phyloP scores from a whole-genome alignment of 2,888 invertebrate species.

The Cheilosia grossa region DNA sequence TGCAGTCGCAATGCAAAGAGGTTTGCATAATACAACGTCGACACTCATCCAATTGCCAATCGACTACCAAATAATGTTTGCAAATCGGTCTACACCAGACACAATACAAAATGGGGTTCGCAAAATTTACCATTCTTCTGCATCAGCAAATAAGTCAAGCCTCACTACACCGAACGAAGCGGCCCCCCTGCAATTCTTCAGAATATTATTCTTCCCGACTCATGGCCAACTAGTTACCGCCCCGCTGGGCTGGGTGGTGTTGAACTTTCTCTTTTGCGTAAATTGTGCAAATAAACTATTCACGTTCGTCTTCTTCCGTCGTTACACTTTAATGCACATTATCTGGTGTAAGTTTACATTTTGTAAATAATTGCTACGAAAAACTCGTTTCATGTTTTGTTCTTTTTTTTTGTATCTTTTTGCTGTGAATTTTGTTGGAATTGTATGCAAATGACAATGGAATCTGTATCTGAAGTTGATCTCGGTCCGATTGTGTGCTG shows the following conservation, averaged over 20 bases:
- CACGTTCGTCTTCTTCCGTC: not conserved
- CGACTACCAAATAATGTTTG: too few species aligned
- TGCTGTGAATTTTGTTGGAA: constrained; percentile 6
- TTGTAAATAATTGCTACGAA: constrained; percentile 13
- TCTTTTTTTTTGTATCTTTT: not conserved
- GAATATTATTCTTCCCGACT: constrained; percentile 1
- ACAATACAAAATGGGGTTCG: too few species aligned
- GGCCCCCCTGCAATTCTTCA: not conserved
- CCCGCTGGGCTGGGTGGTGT: not conserved
- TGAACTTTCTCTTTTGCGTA: constrained; percentile 2
- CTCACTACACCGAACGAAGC: too few species aligned
- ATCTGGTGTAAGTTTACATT: constrained; percentile 20
- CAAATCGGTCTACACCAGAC: too few species aligned
- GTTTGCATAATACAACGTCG: too few species aligned
- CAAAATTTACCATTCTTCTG: too few species aligned
- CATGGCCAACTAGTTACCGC: constrained; percentile 5
- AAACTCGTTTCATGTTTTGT: constrained; percentile 6
- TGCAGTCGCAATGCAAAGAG: too few species aligned
- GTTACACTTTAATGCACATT: constrained; percentile 23
- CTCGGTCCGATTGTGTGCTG: not conserved
- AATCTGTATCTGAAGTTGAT: constrained; percentile 8
- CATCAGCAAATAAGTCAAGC: too few species aligned
- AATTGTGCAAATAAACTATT: not conserved
- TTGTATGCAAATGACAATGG: constrained; percentile 24
- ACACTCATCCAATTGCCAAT: too few species aligned